phyloP scores from a whole-genome alignment of 2,113 vertebrate species.

The Alces alces region DNA sequence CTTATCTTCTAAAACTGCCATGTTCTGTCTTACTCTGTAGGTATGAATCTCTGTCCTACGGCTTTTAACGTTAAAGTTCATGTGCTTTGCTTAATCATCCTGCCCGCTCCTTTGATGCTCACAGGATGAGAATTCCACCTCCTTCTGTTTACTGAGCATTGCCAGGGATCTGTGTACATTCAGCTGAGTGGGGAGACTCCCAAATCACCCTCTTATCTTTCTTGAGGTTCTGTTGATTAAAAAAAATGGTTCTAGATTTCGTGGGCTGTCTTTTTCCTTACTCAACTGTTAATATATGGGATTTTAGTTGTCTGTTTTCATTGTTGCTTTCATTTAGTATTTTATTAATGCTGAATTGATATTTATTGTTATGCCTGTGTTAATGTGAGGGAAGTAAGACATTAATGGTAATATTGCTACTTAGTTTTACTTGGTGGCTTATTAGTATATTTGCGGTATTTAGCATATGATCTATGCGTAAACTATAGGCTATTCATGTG shows the following conservation, averaged over 20 bases:
- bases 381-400: background rate
- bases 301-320: slow-evolving; percentile 18
- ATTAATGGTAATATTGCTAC: background rate
- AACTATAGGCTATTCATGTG: background rate
- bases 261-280: background rate
- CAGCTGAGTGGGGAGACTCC: slow-evolving; percentile 15
- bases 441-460: slow-evolving; percentile 9
- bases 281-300: background rate
- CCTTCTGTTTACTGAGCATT: slow-evolving; percentile 28
- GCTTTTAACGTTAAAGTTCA: slow-evolving; percentile 54
- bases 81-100: slow-evolving; percentile 14
- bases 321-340: slow-evolving; percentile 30
- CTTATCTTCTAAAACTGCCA: background rate
- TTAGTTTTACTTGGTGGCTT: slow-evolving; percentile 30
- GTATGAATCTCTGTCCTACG: slow-evolving; percentile 16
- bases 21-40: slow-evolving; percentile 27
- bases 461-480: background rate
- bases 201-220: background rate
- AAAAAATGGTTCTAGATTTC: background rate
- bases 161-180: background rate
- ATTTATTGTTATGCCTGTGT: background rate
- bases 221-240: slow-evolving; percentile 1
- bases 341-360: slow-evolving; percentile 18
- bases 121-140: slow-evolving; percentile 13
- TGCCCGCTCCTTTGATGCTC: slow-evolving; percentile 23